These are phyloP conservation scores for Sebastes trivittatus DNA, from an alignment of 2,797 vertebrate species.

Conservation along the genomic window DNA sequence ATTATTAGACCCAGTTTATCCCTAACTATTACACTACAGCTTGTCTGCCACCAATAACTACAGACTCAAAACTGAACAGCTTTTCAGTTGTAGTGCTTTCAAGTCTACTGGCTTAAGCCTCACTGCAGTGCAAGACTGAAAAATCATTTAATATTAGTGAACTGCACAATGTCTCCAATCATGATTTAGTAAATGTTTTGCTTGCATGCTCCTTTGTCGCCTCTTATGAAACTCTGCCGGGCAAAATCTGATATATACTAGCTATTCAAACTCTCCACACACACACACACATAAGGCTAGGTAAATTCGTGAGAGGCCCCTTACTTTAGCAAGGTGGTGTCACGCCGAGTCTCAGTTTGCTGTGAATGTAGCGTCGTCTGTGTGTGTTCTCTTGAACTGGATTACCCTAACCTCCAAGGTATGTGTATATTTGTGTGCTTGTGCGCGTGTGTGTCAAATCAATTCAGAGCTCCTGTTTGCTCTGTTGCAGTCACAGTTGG, in stretches of 20 bases:
- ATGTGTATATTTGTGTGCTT: slow-evolving; percentile 8
- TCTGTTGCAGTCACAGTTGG: slow-evolving; percentile 53
- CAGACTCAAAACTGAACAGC: background rate
- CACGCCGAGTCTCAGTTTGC: slow-evolving; percentile 64
- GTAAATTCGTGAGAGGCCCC: slow-evolving; percentile 40
- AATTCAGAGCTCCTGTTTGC: slow-evolving; percentile 56
- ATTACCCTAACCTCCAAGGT: slow-evolving; percentile 43
- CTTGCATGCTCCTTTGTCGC: background rate
- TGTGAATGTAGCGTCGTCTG: slow-evolving; percentile 47
- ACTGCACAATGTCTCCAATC: background rate
- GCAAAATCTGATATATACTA: background rate
- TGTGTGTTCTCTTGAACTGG: slow-evolving; percentile 39
- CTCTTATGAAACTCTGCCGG: background rate
- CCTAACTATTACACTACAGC: background rate
- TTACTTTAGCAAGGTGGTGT: slow-evolving; percentile 63
- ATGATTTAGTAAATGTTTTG: background rate
- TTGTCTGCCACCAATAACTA: background rate
- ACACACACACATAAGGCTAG: slow-evolving; percentile 4
- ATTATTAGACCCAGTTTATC: background rate
- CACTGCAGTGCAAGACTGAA: background rate
- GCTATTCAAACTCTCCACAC: background rate
- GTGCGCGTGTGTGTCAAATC: slow-evolving; percentile 27
- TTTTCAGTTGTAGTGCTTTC: background rate
- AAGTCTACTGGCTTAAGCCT: background rate
- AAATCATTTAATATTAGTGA: background rate